A percentile compares a stretch with the other conserved stretches of the same genome.
These are phyloP conservation scores for Drosophila kuntzei DNA, from an alignment of 2,888 invertebrate species.

Conservation along the genomic window DNA sequence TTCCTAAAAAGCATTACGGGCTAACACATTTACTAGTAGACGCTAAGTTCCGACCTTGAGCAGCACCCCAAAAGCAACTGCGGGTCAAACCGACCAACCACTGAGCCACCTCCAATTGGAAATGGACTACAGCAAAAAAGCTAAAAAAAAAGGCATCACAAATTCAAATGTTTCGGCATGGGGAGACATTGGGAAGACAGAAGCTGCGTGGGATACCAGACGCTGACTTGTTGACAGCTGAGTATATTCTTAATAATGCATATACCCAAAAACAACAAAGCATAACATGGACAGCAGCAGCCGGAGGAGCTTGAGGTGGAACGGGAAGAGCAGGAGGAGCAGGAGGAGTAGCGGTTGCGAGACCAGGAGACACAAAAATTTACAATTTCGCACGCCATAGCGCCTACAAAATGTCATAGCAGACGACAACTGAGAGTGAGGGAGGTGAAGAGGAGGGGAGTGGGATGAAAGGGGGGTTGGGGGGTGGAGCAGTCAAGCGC, in stretches of 20 bases:
- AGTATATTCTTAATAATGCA: constrained; percentile 81
- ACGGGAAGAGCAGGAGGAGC: neutral
- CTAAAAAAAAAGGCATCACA: constrained; percentile 14
- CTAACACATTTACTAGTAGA: constrained; percentile 4
- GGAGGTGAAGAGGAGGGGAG: constrained; percentile 1
- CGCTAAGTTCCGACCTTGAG: constrained; percentile 1
- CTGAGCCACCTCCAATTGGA: neutral
- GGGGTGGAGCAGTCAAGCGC: constrained; percentile 16
- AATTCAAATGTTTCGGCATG: constrained; percentile 41
- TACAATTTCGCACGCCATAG: constrained; percentile 80
- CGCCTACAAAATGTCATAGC: constrained; percentile 74
- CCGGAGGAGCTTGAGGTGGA: constrained; percentile 7
- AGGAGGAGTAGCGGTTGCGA: neutral
- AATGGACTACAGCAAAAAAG: neutral
- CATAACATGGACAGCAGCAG: constrained; percentile 40
- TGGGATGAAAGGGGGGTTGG: neutral
- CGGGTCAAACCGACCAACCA: constrained; percentile 4
- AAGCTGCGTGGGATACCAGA: constrained; percentile 53
- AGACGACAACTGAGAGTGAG: constrained; percentile 13
- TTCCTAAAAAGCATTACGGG: neutral
- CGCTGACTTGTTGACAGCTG: constrained; percentile 78
- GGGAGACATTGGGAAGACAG: constrained; percentile 1
- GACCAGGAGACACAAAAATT: constrained; percentile 62
- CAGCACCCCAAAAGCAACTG: constrained; percentile 6
- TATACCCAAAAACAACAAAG: constrained; percentile 52